Base-by-base conservation (phyloP, 2,888 invertebrate species). In the Boloria euphrosyne region DNA sequence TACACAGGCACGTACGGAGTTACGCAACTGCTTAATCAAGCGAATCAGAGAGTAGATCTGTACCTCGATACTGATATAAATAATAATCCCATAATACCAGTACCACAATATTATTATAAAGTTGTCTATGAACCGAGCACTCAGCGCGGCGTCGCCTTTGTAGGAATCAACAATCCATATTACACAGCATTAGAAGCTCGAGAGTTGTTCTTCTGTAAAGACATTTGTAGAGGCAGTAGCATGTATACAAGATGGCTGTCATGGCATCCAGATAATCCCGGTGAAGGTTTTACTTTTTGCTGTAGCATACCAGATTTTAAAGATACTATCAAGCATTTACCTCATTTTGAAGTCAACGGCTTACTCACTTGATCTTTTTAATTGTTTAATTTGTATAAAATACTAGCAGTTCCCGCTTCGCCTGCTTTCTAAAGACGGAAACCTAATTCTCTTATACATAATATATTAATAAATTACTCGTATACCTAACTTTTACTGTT, bases 161-260 rank as follows among this genome's bases (percentile, higher is more conserved):
- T 95, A 14, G 94, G 94, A 0, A 89, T 94, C 6, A 95, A 95
- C 76, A 94, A 95, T 79, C 95, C 95, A 0, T 92, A 93, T 74
- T 85, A 85, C 31, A 77, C 79, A 0, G 13, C 31, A 1, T 47
- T 16, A 3, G 87, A 90, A 71, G 87, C 85, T 0, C 73, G 65
- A 3, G 71, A 78, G 0, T 64, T 88, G 73, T 83, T 85, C 65
- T 92, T 94, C 61, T 94, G 94, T 71, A 55, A 80, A 0, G 92
- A 94, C 71, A 59, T 87, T 22, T 93, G 92, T 70, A 84, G 92
- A 64, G 76, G 92, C 0, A 94, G 93, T 68, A 70, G 74, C 0
- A 79, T 92, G 59, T 90, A 94, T 52, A 27, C 57, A 22, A 78
- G 84, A 3, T 95, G 95, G 95, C 75, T 95, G 27, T 80, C 83